These are phyloP conservation scores for Egretta garzetta DNA, from an alignment of 2,113 vertebrate genomes.

Conservation along the genomic window DNA sequence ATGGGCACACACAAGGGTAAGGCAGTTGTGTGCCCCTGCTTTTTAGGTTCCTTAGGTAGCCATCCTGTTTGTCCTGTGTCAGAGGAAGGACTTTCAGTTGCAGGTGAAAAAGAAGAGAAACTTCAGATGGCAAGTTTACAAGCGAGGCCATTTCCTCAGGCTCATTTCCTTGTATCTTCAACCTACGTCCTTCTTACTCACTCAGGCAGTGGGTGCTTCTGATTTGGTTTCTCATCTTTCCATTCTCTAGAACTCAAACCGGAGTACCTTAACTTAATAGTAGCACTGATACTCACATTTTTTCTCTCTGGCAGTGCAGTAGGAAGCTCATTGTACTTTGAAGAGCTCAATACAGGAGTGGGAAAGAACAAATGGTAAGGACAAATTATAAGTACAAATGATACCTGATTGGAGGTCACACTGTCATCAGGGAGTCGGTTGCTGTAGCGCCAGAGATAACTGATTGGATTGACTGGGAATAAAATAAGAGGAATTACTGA, in stretches of 20 bases:
- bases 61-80: not conserved
- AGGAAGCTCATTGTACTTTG: not conserved
- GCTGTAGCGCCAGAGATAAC: not conserved
- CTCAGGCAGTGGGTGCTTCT: not conserved
- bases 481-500: not conserved
- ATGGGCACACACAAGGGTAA: not conserved
- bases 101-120: not conserved
- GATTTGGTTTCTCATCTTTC: not conserved
- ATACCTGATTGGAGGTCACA: not conserved
- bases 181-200: not conserved
- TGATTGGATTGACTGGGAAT: not conserved
- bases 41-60: not conserved
- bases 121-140: not conserved
- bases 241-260: not conserved
- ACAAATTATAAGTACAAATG: not conserved
- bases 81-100: not conserved
- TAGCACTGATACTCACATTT: not conserved
- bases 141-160: not conserved
- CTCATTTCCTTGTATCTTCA: not conserved
- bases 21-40: not conserved
- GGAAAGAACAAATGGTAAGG: not conserved
- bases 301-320: not conserved
- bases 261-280: not conserved
- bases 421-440: not conserved
- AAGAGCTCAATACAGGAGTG: not conserved